Percentiles rank a stretch among this genome's conserved stretches.
phyloP scores from a whole-genome alignment of 2,797 vertebrate species.

The Syngnathus rostellatus region DNA sequence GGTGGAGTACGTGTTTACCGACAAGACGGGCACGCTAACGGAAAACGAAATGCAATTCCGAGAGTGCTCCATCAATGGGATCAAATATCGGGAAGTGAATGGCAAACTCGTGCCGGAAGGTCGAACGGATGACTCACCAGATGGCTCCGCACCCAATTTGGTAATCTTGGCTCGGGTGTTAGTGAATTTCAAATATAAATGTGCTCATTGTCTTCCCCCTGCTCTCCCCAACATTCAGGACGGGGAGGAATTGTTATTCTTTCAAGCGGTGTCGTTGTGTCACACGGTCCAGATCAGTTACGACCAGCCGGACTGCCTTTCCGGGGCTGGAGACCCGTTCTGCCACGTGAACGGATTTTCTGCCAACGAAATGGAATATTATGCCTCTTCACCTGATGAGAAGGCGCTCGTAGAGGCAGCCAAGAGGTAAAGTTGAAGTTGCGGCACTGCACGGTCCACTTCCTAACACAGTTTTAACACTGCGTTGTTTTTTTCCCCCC shows the following conservation, averaged over 20 bases:
- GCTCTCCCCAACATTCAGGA: constrained; percentile 35
- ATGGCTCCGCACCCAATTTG: constrained; percentile 66
- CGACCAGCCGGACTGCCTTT: constrained; percentile 73
- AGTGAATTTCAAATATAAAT: neutral
- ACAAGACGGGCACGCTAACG: constrained; percentile 94
- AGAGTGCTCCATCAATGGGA: constrained; percentile 90
- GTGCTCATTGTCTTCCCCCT: neutral
- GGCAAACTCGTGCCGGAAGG: constrained; percentile 87
- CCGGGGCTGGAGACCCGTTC: constrained; percentile 67
- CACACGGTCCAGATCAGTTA: constrained; percentile 95
- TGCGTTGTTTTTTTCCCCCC: neutral
- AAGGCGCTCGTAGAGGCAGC: constrained; percentile 94
- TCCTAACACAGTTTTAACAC: neutral
- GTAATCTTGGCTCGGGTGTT: constrained; percentile 11
- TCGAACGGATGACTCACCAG: constrained; percentile 78
- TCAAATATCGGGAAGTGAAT: constrained; percentile 92
- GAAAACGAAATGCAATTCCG: constrained; percentile 99
- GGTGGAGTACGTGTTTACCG: constrained; percentile 98
- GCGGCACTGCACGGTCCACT: neutral
- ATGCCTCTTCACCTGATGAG: constrained; percentile 95
- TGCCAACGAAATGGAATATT: constrained; percentile 81
- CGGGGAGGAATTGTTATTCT: constrained; percentile 82
- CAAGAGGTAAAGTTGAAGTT: constrained; percentile 70
- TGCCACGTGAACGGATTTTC: constrained; percentile 74
- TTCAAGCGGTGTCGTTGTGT: constrained; percentile 92